Conservation (phyloP, 2,888 invertebrate genomes). For the Ophion slaviceki region DNA sequence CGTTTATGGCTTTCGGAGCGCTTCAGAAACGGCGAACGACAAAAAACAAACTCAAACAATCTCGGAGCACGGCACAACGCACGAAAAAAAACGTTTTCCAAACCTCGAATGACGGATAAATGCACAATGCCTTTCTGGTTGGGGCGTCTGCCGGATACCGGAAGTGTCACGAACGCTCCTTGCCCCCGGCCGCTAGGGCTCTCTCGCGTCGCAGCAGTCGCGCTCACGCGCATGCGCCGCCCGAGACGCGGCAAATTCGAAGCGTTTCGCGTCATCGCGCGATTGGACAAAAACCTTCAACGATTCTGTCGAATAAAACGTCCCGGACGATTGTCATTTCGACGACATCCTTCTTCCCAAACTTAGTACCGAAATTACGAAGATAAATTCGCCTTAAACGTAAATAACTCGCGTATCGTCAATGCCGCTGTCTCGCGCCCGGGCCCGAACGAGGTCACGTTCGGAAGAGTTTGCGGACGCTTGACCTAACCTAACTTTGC, state of each 20-base stretch:
- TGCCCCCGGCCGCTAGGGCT: constrained; percentile 6
- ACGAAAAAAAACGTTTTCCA: constrained; percentile 27
- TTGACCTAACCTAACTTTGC: constrained; percentile 25
- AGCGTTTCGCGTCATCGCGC: background rate
- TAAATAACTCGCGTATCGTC: background rate
- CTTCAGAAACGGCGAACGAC: background rate
- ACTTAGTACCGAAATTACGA: background rate
- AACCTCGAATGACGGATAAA: constrained; percentile 45
- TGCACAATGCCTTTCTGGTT: constrained; percentile 53
- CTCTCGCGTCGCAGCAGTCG: background rate
- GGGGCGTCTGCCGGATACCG: constrained; percentile 72
- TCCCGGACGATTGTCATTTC: background rate
- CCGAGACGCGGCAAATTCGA: constrained; percentile 21
- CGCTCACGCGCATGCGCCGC: constrained; percentile 48
- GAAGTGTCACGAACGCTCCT: constrained; percentile 56
- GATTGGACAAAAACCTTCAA: background rate
- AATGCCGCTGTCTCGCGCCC: background rate
- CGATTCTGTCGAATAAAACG: background rate
- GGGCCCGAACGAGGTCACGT: background rate
- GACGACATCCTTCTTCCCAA: background rate
- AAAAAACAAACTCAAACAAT: constrained; percentile 25
- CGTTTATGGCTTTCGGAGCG: background rate
- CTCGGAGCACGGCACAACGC: constrained; percentile 6
- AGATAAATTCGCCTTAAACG: background rate
- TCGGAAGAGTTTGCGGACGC: background rate